These are phyloP conservation scores for Colaptes auratus DNA, from an alignment of 2,113 vertebrate genomes.

Conservation along the genomic window DNA sequence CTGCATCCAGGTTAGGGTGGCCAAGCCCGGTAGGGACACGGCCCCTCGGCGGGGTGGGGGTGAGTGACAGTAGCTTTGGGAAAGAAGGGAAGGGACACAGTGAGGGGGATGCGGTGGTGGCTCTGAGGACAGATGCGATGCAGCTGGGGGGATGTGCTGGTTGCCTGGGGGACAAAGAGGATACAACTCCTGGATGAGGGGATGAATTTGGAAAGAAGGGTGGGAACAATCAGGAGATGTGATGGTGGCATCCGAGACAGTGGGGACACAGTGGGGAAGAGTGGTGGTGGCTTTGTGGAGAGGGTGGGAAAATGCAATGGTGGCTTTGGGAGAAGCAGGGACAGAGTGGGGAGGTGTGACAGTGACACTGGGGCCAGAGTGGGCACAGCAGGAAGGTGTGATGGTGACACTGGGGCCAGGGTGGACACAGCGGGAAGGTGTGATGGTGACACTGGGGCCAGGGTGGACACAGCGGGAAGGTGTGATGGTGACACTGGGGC, in stretches of 20 bases:
- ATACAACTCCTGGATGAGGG: too few relatives aligned
- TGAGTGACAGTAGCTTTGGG: not conserved
- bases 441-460: not conserved
- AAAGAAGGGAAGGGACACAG: not conserved
- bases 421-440: too few relatives aligned
- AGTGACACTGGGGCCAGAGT: not conserved
- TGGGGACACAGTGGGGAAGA: too few relatives aligned
- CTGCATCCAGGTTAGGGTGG: slow-evolving; percentile 29
- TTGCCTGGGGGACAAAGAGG: not conserved
- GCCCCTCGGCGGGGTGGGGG: accelerated
- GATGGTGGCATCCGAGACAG: not conserved
- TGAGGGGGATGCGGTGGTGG: not conserved
- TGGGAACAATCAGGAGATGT: accelerated
- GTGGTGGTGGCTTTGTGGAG: too few relatives aligned
- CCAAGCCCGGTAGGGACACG: not conserved
- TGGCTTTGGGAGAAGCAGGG: not conserved
- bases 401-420: not conserved
- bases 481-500: too few relatives aligned
- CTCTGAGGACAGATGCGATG: not conserved
- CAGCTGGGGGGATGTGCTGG: accelerated
- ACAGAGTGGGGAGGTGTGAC: accelerated
- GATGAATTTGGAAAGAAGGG: not conserved
- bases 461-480: too few relatives aligned
- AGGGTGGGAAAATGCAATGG: too few relatives aligned
- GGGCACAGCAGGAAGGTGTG: not conserved